Evolutionary conservation across 2,888 invertebrate species (phyloP).

Genomic region (Hermaeophaga mercurialis): DNA sequence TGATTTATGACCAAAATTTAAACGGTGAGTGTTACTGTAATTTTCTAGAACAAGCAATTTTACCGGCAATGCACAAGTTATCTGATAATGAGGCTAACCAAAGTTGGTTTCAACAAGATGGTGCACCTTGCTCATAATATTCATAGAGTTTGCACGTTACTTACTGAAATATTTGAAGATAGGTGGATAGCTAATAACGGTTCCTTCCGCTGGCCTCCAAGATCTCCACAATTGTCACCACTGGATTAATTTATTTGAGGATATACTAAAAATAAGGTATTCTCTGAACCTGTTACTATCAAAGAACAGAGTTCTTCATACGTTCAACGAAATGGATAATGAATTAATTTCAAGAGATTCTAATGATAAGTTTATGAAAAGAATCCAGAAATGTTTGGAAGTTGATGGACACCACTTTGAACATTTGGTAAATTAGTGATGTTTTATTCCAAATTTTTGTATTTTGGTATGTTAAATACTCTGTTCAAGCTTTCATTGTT

Average conservation of each 20-base stretch:
- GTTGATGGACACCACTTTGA: background rate
- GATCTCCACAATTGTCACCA: slow-evolving; percentile 12
- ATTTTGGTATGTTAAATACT: too few species aligned
- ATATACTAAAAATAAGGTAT: slow-evolving; percentile 18
- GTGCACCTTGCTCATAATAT: background rate
- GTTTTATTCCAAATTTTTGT: too few species aligned
- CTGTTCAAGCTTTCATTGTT: too few species aligned
- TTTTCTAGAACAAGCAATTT: background rate
- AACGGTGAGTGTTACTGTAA: background rate
- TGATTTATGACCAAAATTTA: slow-evolving; percentile 1
- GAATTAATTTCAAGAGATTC: background rate
- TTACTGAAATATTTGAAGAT: slow-evolving; percentile 8
- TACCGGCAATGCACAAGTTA: background rate
- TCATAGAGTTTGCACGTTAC: background rate
- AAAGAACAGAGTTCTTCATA: background rate
- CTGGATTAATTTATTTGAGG: slow-evolving; percentile 15
- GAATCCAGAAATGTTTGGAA: background rate
- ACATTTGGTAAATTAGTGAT: too few species aligned
- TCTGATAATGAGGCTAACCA: background rate
- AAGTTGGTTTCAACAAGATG: background rate
- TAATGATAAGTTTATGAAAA: background rate
- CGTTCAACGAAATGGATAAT: background rate
- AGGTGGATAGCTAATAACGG: slow-evolving; percentile 9
- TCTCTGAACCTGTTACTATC: background rate
- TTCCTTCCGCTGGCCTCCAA: slow-evolving; percentile 3